These are phyloP conservation scores for Lasiommata megera DNA, from an alignment of 2,888 invertebrate genomes.

Conservation along the genomic window DNA sequence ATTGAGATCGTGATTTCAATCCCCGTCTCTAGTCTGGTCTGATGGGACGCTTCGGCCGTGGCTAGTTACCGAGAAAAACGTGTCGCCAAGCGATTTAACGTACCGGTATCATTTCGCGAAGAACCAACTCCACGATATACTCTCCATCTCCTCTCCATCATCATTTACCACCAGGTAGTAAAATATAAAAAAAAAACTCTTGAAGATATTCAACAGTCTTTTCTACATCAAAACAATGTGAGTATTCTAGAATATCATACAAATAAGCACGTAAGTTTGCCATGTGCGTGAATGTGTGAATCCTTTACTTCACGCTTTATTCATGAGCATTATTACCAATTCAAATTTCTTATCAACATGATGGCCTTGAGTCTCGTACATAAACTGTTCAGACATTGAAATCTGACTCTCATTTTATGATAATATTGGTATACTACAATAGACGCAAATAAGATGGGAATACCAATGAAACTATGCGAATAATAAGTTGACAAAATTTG, in stretches of 20 bases:
- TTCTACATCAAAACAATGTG: not conserved
- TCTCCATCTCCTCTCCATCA: no score
- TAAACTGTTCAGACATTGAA: constrained; percentile 5
- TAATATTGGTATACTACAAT: constrained; percentile 12
- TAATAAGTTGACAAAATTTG: no score
- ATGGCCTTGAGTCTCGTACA: constrained; percentile 14
- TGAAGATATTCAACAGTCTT: not conserved
- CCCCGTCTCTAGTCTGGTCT: no score
- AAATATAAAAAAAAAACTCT: no score
- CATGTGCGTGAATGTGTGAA: not conserved
- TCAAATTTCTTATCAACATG: constrained; percentile 15
- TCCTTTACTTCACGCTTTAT: not conserved
- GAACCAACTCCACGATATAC: no score
- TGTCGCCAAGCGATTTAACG: no score
- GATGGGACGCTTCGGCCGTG: no score
- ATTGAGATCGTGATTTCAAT: no score
- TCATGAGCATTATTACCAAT: constrained; percentile 13
- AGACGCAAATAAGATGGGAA: not conserved
- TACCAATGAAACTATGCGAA: no score
- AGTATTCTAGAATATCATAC: not conserved
- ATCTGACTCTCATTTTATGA: constrained; percentile 2
- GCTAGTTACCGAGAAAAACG: no score
- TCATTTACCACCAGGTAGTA: no score
- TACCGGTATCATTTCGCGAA: no score
- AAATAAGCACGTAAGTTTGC: not conserved